Conservation (phyloP, 2,797 vertebrate species). For the Odontamblyopus rebecca region DNA sequence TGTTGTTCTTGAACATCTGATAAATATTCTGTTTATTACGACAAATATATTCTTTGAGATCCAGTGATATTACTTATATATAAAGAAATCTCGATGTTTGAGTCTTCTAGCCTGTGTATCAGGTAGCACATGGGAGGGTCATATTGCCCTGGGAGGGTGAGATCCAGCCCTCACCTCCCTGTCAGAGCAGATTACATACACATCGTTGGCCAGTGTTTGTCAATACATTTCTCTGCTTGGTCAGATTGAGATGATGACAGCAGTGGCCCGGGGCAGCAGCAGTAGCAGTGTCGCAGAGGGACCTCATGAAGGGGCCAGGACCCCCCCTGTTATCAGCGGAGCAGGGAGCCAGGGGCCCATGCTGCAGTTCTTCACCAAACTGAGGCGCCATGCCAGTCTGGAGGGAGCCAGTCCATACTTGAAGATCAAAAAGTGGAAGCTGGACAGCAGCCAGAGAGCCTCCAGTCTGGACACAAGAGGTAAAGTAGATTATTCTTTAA, state of each 20-base stretch:
- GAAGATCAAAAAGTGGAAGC: slow-evolving; percentile 96
- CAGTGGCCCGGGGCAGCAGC: slow-evolving; percentile 62
- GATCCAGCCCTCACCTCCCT: slow-evolving; percentile 16
- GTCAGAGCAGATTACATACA: slow-evolving; percentile 42
- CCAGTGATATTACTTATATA: not conserved
- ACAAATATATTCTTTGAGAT: not conserved
- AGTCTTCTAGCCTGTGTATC: slow-evolving; percentile 22
- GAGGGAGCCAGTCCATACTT: slow-evolving; percentile 95
- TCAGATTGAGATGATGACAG: slow-evolving; percentile 72
- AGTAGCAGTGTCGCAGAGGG: slow-evolving; percentile 61
- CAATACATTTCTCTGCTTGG: slow-evolving; percentile 16
- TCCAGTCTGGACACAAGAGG: slow-evolving; percentile 96
- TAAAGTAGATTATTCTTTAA: slow-evolving; percentile 38
- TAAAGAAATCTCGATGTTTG: not conserved
- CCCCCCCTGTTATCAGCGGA: slow-evolving; percentile 40
- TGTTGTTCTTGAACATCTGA: not conserved
- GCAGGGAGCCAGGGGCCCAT: slow-evolving; percentile 75
- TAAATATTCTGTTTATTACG: not conserved
- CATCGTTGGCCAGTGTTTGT: slow-evolving; percentile 18
- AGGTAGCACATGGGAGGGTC: slow-evolving; percentile 32
- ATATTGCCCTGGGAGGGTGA: slow-evolving; percentile 27
- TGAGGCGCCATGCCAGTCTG: slow-evolving; percentile 92
- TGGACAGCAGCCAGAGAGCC: slow-evolving; percentile 92
- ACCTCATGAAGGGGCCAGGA: slow-evolving; percentile 21
- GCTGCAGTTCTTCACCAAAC: slow-evolving; percentile 91